Percentiles rank a stretch among this genome's conserved stretches.
Evolutionary conservation across 2,797 vertebrate genomes (phyloP).

Genomic region (Vespertilio murinus): DNA sequence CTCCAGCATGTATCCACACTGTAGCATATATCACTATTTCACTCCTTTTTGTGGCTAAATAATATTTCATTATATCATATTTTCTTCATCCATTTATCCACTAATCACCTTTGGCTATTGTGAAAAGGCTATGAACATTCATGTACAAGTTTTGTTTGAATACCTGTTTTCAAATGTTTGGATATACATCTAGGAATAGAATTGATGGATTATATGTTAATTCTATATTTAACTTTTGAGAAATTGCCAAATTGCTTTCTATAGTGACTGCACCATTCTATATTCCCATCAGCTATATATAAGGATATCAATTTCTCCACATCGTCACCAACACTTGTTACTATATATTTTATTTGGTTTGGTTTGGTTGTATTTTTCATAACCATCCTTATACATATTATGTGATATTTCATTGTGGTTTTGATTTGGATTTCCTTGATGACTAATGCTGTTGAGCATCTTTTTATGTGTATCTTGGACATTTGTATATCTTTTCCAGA

Average conservation of each 20-base stretch:
- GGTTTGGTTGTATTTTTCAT: background rate
- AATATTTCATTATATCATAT: background rate
- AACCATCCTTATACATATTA: background rate
- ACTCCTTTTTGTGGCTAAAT: background rate
- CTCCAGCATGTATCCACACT: background rate
- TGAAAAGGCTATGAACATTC: background rate
- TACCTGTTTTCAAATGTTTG: background rate
- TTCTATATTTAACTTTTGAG: background rate
- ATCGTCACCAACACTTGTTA: background rate
- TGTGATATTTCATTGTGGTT: background rate
- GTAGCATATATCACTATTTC: background rate
- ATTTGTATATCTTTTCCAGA: background rate
- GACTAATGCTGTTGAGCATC: background rate
- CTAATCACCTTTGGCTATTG: background rate
- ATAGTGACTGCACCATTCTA: background rate
- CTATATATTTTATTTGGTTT: background rate
- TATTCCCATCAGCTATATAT: background rate
- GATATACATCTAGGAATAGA: background rate
- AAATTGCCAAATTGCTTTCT: background rate
- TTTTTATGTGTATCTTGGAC: background rate
- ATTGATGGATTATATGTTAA: background rate
- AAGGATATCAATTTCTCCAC: background rate
- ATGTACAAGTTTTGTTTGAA: background rate
- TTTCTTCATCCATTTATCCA: background rate
- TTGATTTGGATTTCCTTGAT: background rate